Evolutionary conservation across 53 echinoderm and acorn worm species (phyloP), one percentile per base, ranked within the genome.

Genomic region (Hippasteria phrygiana): DNA sequence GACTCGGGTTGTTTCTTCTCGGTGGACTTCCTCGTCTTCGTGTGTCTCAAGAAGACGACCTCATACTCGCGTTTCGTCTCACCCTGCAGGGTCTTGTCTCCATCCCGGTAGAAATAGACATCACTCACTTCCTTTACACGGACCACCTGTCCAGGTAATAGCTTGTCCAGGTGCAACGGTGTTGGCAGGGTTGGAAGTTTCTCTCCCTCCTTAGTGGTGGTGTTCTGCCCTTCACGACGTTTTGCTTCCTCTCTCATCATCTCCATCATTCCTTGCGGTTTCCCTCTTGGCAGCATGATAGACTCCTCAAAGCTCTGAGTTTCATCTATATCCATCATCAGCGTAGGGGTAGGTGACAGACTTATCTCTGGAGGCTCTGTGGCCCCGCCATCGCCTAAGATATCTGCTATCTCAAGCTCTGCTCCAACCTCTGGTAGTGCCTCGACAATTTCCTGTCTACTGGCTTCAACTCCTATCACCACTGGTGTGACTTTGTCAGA

Each of bases 11-110:
- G 51, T 62, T 62, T n/a, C 17, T 26, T 1, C 8, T 35, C 36
- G n/a, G n/a, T n/a, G 1, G 70, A 24, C 70, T 70, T 35, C 38
- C 36, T 70, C 35, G 70, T 37, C 70, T 70, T 70, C 20, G 36
- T 33, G 38, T 2, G 70, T 70, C 70, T 34, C 70, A 71, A 43
- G 42, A 39, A 73, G 20, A 41, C 42, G 42, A 73, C 43, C 4
- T 73, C 73, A 3, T 40, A 73, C 42, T 41, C 73, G 8, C 71
- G 71, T 17, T 1, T 71, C 4, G 39, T 71, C 41, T 71, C 40
- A 40, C 71, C 71, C 20, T 71, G 71, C 40, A 73, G 24, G 40
- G 43, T 42, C 73, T 73, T 40, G 73, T 73, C 73, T 42, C 73
- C 73, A 42, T 73, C 43, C 42, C 43, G 18, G 22, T 73, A 73